Evolutionary conservation across 2,797 vertebrate species (phyloP).

Genomic region (Pangasius krempfi): DNA sequence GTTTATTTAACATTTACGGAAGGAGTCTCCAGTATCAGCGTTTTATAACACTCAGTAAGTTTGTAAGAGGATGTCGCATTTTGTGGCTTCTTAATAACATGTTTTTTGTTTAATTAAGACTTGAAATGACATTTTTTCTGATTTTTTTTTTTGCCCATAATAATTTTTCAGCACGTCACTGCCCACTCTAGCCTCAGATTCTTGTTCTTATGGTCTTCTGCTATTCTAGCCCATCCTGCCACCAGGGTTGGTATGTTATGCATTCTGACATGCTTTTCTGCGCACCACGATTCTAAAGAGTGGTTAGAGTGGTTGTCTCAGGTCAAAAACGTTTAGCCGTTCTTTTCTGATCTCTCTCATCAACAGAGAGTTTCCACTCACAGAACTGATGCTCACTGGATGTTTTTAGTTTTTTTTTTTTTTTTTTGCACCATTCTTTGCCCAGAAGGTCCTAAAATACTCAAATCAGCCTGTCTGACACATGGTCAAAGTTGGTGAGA

Average conservation of each 20-base stretch:
- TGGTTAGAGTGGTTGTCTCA: background rate
- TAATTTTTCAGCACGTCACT: background rate
- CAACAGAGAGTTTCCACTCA: background rate
- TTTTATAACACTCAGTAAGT: no score
- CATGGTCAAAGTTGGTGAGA: background rate
- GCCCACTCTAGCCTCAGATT: background rate
- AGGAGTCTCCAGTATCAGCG: no score
- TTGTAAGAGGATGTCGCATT: no score
- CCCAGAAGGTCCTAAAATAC: background rate
- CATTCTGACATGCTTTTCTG: background rate
- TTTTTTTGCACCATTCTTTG: background rate
- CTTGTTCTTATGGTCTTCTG: background rate
- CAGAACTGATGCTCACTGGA: background rate
- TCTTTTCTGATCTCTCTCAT: background rate
- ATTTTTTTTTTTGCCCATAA: no score
- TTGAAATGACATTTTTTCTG: background rate
- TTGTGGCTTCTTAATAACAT: background rate
- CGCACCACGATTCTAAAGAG: background rate
- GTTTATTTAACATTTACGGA: no score
- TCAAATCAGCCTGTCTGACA: background rate
- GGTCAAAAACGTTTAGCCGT: background rate
- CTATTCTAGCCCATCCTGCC: background rate
- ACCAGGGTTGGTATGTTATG: background rate
- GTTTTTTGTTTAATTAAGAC: background rate
- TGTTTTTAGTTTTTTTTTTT: background rate